Percentiles rank a stretch among this genome's conserved stretches.
Evolutionary conservation across 2,888 invertebrate genomes (phyloP).

Genomic region (Drosophila falleni): DNA sequence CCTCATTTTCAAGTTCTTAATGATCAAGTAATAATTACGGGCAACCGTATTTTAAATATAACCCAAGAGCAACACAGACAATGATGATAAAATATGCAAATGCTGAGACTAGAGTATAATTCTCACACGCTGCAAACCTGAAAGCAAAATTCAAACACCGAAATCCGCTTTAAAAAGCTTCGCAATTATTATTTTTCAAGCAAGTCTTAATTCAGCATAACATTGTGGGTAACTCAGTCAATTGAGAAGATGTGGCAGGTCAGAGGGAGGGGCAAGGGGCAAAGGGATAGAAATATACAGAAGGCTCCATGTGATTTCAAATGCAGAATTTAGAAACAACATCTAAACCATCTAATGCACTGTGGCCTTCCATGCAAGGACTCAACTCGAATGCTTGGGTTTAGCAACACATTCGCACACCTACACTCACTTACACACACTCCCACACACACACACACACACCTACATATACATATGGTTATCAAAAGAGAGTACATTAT

Average conservation of each 20-base stretch:
- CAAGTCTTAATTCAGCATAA: constrained; percentile 60
- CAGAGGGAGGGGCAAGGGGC: constrained; percentile 3
- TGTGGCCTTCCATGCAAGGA: constrained; percentile 14
- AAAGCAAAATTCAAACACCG: constrained; percentile 52
- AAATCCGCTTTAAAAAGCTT: constrained; percentile 71
- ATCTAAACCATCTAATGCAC: constrained; percentile 50
- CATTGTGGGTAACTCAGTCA: constrained; percentile 32
- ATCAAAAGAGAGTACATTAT: constrained; percentile 66
- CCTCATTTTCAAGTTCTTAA: background rate
- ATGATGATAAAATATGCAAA: constrained; percentile 47
- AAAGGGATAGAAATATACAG: constrained; percentile 32
- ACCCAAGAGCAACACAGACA: background rate
- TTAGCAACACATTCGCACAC: background rate
- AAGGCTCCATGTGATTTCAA: constrained; percentile 49
- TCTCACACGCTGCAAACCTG: constrained; percentile 9
- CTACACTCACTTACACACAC: constrained; percentile 5
- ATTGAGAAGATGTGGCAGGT: background rate
- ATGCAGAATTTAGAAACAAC: constrained; percentile 48
- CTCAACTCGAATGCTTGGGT: constrained; percentile 20
- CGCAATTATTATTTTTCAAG: constrained; percentile 72
- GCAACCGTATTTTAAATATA: background rate
- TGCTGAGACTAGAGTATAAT: constrained; percentile 17
- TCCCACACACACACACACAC: constrained; percentile 8
- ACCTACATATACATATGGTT: constrained; percentile 3
- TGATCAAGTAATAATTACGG: constrained; percentile 1